A percentile compares a stretch with the other conserved stretches of the same genome.
phyloP scores from a whole-genome alignment of 2,888 invertebrate genomes.

The Belgica antarctica region DNA sequence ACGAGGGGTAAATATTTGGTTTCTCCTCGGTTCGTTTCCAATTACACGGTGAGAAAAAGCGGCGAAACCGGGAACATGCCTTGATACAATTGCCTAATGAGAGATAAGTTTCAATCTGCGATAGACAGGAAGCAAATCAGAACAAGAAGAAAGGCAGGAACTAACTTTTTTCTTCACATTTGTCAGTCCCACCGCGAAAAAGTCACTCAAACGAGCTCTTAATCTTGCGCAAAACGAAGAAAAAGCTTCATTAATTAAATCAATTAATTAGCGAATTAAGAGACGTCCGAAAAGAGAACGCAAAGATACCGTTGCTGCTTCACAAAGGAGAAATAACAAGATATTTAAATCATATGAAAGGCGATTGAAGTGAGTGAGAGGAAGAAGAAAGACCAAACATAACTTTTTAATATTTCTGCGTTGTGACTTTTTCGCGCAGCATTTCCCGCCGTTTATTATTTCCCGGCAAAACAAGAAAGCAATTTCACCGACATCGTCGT shows the following conservation, averaged over 20 bases:
- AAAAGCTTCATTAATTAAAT: conserved; percentile 37
- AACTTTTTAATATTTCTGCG: conserved; percentile 24
- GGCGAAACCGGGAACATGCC: background rate
- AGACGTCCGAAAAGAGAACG: conserved; percentile 1
- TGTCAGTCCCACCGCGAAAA: background rate
- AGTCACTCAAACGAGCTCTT: background rate
- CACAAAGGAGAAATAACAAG: background rate
- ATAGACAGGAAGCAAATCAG: conserved; percentile 13
- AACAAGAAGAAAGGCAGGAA: conserved; percentile 10
- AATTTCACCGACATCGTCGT: too few species aligned
- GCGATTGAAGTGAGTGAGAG: conserved; percentile 22
- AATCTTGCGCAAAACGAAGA: conserved; percentile 13
- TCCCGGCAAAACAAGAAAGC: conserved; percentile 2
- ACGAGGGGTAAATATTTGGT: conserved; percentile 17
- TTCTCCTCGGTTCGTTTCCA: background rate
- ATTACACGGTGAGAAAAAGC: background rate
- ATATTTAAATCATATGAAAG: conserved; percentile 35
- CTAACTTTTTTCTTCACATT: background rate
- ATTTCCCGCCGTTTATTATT: conserved; percentile 43
- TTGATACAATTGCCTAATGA: background rate
- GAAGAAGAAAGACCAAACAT: background rate
- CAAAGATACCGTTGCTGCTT: conserved; percentile 20
- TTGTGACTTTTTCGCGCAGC: conserved; percentile 17
- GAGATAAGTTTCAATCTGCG: background rate
- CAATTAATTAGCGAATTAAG: conserved; percentile 44